Base-by-base conservation (phyloP, 2,797 vertebrate genomes). In the Labeo calbasu region DNA sequence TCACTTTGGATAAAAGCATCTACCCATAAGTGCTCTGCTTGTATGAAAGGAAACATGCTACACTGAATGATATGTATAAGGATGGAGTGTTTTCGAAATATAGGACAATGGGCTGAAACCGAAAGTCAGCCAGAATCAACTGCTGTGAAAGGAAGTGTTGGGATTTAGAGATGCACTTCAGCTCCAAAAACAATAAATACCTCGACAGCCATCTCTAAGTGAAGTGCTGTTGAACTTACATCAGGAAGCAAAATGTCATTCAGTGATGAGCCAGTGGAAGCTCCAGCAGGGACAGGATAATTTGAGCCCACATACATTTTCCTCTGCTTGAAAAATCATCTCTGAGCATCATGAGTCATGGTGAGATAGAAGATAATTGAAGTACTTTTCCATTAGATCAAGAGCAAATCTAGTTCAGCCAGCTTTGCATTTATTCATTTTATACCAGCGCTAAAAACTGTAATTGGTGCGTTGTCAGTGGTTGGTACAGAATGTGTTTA, bases 301-400 rank as follows among this genome's bases (percentile, higher is more conserved):
- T 83, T 63, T 65, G 32, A 83, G 72, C 71, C 81, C 71, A 83
- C 81, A 51, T 83, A 75, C n/a, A 23, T 75, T 75, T 82, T 75
- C 32, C 59, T 43, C 13, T 75, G 57, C 59, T 71, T 82, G 19
- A 53, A 63, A 66, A 66, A 63, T 12, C 2, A 23, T 71, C 68
- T 81, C 25, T 65, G 46, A 63, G 40, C 46, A 51, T 23, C 73
- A 50, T 68, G 61, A 76, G 63, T 77, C 81, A 77, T 57, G 46
- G 73, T 50, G 43, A 81, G 53, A 61, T 71, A 11, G 12, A 21
- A 72, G 19, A 82, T 40, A 82, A 65, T 63, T 63, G 9, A 75
- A 43, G 15, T n/a, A 51, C 21, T 65, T 51, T 82, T 75, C 28
- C 70, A 75, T 82, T 32, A 82, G 28, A 53, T 43, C 25, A 40